Evolutionary conservation across 2,888 invertebrate species (phyloP).

Genomic region (Artemia sinica): DNA sequence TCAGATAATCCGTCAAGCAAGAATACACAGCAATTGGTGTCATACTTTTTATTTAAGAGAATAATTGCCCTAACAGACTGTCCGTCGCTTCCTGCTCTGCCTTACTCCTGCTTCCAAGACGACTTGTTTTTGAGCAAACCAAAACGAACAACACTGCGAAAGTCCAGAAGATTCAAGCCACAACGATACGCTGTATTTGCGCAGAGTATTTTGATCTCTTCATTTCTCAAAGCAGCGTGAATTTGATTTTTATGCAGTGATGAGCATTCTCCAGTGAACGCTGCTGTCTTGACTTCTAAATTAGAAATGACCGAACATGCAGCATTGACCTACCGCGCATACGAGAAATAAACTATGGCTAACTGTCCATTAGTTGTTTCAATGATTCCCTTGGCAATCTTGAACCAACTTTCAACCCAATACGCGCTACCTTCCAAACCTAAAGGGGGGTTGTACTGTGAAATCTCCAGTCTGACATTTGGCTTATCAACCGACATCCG

Average conservation of each 20-base stretch:
- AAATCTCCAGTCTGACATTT: neutral
- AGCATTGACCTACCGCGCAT: neutral
- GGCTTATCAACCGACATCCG: neutral
- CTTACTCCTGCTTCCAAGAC: neutral
- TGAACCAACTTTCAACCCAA: neutral
- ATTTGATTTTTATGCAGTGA: neutral
- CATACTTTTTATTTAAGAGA: neutral
- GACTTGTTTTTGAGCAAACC: neutral
- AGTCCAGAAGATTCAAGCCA: neutral
- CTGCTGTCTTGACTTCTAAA: neutral
- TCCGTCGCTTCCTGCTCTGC: neutral
- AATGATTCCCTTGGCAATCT: neutral
- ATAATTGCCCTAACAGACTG: neutral
- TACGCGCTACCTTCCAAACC: neutral
- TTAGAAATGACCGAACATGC: too few species aligned
- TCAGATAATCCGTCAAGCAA: neutral
- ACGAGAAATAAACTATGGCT: neutral
- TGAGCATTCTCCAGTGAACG: neutral
- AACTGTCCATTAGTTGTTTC: neutral
- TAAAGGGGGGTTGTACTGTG: neutral
- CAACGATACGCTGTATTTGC: neutral
- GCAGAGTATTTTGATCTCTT: neutral
- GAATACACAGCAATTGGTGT: neutral
- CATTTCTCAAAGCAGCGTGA: neutral
- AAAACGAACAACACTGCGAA: neutral